Conservation (phyloP, 2,113 vertebrate species). For the Macrotus californicus region DNA sequence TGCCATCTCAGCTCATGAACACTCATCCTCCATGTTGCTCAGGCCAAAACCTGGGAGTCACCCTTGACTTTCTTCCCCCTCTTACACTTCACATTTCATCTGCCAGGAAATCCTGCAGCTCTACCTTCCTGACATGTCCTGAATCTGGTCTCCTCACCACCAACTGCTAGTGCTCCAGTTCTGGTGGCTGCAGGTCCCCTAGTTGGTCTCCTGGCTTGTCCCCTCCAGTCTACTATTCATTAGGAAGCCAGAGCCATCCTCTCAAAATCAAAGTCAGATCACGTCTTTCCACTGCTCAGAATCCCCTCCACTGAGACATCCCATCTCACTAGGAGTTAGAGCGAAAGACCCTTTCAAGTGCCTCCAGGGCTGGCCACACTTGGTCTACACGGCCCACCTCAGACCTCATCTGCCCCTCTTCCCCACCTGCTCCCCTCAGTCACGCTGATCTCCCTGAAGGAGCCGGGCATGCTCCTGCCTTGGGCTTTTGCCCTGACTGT, state of each 20-base stretch:
- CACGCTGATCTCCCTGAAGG: not conserved
- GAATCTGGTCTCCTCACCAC: not conserved
- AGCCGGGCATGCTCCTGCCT: not conserved
- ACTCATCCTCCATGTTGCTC: not conserved
- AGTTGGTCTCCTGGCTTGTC: not conserved
- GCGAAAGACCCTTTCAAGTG: not conserved
- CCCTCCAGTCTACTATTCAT: not conserved
- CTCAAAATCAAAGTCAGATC: not conserved
- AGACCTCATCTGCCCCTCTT: not conserved
- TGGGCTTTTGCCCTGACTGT: not conserved
- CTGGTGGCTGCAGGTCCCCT: too few species aligned
- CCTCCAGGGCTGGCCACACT: not conserved
- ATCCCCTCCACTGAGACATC: not conserved
- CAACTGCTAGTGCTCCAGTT: not conserved
- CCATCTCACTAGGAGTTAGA: not conserved
- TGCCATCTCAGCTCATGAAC: not conserved
- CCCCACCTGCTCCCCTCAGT: not conserved
- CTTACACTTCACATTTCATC: not conserved
- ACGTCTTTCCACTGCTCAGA: not conserved
- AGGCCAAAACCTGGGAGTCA: not conserved
- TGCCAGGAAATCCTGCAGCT: not conserved
- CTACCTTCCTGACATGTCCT: not conserved
- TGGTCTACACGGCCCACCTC: not conserved
- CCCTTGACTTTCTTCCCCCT: not conserved
- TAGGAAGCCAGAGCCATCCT: not conserved